phyloP scores from a whole-genome alignment of 1,140 invertebrate species.

The Rhagoletis pomonella region DNA sequence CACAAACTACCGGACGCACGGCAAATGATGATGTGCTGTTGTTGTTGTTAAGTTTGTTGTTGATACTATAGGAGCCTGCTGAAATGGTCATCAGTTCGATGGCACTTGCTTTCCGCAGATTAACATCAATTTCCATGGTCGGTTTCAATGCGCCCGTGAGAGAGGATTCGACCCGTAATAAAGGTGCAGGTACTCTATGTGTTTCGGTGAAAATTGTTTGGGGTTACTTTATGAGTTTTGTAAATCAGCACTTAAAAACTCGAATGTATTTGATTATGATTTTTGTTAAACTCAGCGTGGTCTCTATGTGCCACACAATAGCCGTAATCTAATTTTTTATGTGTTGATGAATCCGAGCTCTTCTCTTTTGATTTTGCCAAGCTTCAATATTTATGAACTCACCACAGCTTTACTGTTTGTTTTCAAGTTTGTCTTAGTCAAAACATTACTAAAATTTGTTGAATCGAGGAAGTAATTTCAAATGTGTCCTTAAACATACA shows the following conservation, averaged over 20 bases:
- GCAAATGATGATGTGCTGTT: not conserved
- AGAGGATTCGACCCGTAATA: not conserved
- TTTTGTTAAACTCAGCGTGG: no score
- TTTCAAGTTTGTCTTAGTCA: not conserved
- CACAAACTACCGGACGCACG: constrained; percentile 6
- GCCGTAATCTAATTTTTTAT: no score
- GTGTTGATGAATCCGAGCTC: no score
- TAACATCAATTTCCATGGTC: constrained; percentile 60
- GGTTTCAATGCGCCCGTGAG: not conserved
- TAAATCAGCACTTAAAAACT: no score
- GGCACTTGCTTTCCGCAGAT: constrained; percentile 59
- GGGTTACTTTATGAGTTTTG: not conserved
- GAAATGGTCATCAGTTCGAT: constrained; percentile 71
- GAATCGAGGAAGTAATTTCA: no score
- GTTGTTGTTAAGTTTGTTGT: constrained; percentile 38
- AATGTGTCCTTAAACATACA: no score
- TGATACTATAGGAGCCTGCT: constrained; percentile 65
- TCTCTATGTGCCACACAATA: no score
- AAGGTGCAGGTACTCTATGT: not conserved
- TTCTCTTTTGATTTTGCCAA: no score
- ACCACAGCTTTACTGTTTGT: not conserved
- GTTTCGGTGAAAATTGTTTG: not conserved
- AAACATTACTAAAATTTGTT: not conserved
- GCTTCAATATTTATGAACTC: not conserved
- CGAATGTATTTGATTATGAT: no score